phyloP scores from a whole-genome alignment of 1,140 invertebrate species.

The Drosophila willistoni region DNA sequence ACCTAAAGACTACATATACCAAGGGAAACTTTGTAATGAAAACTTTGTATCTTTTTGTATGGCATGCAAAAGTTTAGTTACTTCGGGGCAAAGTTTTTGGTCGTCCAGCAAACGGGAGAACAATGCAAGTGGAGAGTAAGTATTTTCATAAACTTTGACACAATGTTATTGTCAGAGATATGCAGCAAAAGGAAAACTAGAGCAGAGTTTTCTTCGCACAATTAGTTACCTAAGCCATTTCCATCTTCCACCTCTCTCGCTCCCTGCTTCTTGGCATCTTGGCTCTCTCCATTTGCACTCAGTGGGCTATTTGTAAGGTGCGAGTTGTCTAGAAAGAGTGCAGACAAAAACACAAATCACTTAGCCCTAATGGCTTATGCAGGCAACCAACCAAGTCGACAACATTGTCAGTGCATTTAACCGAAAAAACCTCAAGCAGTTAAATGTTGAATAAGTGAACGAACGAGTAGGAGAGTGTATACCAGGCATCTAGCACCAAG shows the following conservation, averaged over 20 bases:
- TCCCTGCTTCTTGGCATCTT: neutral
- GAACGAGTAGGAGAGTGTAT: neutral
- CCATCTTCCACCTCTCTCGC: neutral
- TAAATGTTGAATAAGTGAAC: slow-evolving; percentile 40
- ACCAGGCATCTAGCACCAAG: slow-evolving; percentile 24
- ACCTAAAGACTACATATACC: neutral
- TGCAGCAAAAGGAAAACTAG: slow-evolving; percentile 49
- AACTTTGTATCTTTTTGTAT: slow-evolving; percentile 63
- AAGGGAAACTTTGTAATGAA: slow-evolving; percentile 43
- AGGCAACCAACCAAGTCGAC: slow-evolving; percentile 23
- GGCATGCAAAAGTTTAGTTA: slow-evolving; percentile 53
- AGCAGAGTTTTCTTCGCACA: slow-evolving; percentile 69
- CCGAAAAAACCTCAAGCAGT: slow-evolving; percentile 78
- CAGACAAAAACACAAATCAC: slow-evolving; percentile 78
- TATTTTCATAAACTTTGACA: slow-evolving; percentile 69
- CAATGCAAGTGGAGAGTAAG: slow-evolving; percentile 41
- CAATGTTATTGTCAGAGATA: slow-evolving; percentile 15
- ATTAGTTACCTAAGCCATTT: slow-evolving; percentile 58
- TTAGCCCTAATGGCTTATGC: slow-evolving; percentile 79
- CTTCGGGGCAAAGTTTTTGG: slow-evolving; percentile 68
- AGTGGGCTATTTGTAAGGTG: slow-evolving; percentile 72
- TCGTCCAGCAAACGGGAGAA: slow-evolving; percentile 18
- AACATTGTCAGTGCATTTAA: slow-evolving; percentile 62
- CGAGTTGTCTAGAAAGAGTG: slow-evolving; percentile 29
- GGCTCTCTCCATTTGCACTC: slow-evolving; percentile 8